Evolutionary conservation across 2,797 vertebrate species (phyloP), one percentile per base, ranked within the genome.

Genomic region (Halcyon smyrnensis): DNA sequence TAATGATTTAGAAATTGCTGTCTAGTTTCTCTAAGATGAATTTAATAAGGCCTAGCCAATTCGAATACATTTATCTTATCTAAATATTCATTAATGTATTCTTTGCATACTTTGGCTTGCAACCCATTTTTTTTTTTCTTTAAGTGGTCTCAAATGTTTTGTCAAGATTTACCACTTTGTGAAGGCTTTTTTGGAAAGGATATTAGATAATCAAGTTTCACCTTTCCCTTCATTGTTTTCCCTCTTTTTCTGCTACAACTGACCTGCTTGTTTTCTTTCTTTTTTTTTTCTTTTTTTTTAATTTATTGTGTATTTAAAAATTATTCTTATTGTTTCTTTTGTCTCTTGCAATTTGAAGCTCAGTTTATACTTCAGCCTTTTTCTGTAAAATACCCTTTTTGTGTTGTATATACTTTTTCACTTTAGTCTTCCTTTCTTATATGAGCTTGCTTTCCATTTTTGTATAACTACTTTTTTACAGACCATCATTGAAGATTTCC

Each of bases 31-130:
- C 32, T 84, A 69, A 89, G 65, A 41, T 88, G 69, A 93, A 78
- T 91, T 81, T 95, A 95, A 81, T 90, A 53, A 62, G 63, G 21
- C 20, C 10, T 13, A 71, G 57, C 18, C 16, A 86, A 86, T 84
- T 65, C 84, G 70, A 84, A 78, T 51, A 43, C 6, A 62, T 75
- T 16, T 57, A 12, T 90, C 57, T 88, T 91, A 69, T 50, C 41
- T 84, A 86, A 88, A 83, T 81, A 78, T 50, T 91, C 53, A 68
- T 59, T 70, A 82, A 48, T 41, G 7, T 84, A 64, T 84, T 86
- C 50, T 75, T 93, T 60, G 36, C 34, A 62, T 75, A 78, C 16
- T 73, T 94, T 23, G 39, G 4, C 23, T 90, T 85, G 28, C 36
- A 74, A 8, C 79, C 7, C 15, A 28, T 0, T 37, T 68, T 65